Percentiles rank a stretch among this genome's conserved stretches.
phyloP scores from a whole-genome alignment of 2,113 vertebrate species.

The Lethenteron camtschaticum region DNA sequence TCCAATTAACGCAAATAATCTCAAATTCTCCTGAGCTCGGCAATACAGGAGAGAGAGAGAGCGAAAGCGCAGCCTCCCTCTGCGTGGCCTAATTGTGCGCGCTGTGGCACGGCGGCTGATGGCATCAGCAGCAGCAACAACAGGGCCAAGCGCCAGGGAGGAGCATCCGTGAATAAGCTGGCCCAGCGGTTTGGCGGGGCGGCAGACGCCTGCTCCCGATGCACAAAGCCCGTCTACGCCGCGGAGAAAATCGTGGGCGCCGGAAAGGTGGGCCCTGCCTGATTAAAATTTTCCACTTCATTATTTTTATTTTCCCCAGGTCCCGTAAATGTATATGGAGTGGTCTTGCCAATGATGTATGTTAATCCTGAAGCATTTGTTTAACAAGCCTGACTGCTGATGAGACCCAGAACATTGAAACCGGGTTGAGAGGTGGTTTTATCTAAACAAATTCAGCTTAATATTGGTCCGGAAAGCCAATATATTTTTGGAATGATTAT shows the following conservation, averaged over 20 bases:
- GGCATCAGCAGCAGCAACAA: background rate
- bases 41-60: background rate
- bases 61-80: background rate
- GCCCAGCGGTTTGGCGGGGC: slow-evolving; percentile 53
- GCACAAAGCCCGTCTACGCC: slow-evolving; percentile 55
- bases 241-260: slow-evolving; percentile 78
- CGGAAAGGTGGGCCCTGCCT: slow-evolving; percentile 40
- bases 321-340: too few relatives aligned
- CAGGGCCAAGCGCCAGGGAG: slow-evolving; percentile 41
- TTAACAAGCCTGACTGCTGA: too few relatives aligned
- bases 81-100: background rate
- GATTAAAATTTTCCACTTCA: background rate
- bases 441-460: too few relatives aligned
- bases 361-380: too few relatives aligned
- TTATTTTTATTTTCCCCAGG: too few relatives aligned
- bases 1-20: background rate
- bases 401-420: too few relatives aligned
- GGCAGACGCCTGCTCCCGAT: slow-evolving; percentile 52
- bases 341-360: too few relatives aligned
- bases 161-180: slow-evolving; percentile 43
- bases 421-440: too few relatives aligned
- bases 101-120: background rate
- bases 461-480: too few relatives aligned
- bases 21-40: background rate
- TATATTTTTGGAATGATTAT: too few relatives aligned